Evolutionary conservation across 1,140 invertebrate genomes (phyloP).

Genomic region (Lucilia sericata): DNA sequence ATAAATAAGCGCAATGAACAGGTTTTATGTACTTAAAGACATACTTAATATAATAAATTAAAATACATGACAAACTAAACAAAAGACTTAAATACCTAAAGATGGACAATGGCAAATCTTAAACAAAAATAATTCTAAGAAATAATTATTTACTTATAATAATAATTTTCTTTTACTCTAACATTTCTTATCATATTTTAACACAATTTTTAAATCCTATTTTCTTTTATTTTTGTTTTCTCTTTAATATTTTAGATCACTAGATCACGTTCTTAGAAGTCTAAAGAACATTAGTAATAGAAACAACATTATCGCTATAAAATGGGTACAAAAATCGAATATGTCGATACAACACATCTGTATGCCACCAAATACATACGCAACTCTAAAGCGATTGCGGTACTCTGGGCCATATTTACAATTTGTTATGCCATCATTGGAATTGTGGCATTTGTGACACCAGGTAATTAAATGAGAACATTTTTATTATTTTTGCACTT

Average conservation of each 20-base stretch:
- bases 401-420: slow-evolving; percentile 96
- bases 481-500: neutral
- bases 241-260: slow-evolving; percentile 19
- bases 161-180: neutral
- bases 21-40: neutral
- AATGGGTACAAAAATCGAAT: slow-evolving; percentile 92
- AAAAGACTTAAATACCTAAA: neutral
- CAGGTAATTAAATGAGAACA: slow-evolving; percentile 66
- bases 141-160: neutral
- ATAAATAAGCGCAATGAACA: neutral
- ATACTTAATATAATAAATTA: neutral
- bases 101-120: neutral
- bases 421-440: slow-evolving; percentile 97
- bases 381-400: slow-evolving; percentile 96
- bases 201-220: neutral
- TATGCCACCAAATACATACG: slow-evolving; percentile 93
- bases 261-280: neutral
- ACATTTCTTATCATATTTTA: too few relatives aligned
- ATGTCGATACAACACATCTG: slow-evolving; percentile 88
- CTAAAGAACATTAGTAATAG: neutral
- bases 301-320: slow-evolving; percentile 47
- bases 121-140: neutral
- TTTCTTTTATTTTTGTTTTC: slow-evolving; percentile 13
- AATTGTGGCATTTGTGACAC: slow-evolving; percentile 94
- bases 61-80: neutral